phyloP scores from a whole-genome alignment of 2,113 vertebrate genomes.

The Platysteira castanea region DNA sequence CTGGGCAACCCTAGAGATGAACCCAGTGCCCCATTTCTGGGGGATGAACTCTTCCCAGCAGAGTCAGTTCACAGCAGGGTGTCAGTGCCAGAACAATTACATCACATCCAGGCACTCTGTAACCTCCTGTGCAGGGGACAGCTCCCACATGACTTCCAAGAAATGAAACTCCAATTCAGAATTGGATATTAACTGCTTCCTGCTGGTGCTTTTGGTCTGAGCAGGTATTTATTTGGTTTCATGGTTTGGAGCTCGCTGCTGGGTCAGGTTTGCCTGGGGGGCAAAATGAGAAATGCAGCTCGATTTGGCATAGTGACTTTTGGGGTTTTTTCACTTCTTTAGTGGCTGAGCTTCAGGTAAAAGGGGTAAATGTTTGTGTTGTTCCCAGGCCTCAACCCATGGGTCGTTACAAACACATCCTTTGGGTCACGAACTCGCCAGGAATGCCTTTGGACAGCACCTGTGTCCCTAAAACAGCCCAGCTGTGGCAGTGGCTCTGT shows the following conservation, averaged over 20 bases:
- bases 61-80: not conserved
- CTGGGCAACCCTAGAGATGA: not conserved
- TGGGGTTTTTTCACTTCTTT: not conserved
- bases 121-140: not conserved
- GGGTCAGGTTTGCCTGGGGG: not conserved
- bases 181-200: not conserved
- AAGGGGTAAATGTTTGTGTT: not conserved
- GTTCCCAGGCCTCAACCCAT: not conserved
- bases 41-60: not conserved
- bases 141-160: not conserved
- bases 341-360: not conserved
- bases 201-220: not conserved
- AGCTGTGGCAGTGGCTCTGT: not conserved
- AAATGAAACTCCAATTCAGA: not conserved
- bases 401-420: not conserved
- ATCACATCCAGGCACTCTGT: not conserved
- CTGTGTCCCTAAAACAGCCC: not conserved
- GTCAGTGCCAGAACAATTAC: not conserved
- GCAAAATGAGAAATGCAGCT: not conserved
- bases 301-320: not conserved
- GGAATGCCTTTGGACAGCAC: not conserved
- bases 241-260: not conserved
- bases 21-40: not conserved
- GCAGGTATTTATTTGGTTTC: not conserved
- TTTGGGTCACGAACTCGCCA: not conserved